Evolutionary conservation across 1,140 invertebrate genomes (phyloP).

Genomic region (Sycobia sp.): DNA sequence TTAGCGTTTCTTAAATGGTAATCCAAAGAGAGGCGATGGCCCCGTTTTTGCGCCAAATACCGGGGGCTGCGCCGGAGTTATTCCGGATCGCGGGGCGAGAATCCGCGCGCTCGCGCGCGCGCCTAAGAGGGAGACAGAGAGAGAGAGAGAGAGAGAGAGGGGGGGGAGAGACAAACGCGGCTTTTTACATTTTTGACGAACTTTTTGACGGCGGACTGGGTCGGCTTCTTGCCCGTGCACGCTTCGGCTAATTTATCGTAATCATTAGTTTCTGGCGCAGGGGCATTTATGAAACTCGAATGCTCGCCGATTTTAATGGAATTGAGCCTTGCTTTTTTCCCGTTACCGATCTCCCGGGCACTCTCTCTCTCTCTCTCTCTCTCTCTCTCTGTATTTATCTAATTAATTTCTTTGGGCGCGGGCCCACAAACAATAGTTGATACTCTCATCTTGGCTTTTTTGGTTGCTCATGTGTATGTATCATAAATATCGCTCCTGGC

Average conservation of each 20-base stretch:
- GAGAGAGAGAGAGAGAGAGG: too few relatives aligned
- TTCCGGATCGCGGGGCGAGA: not conserved
- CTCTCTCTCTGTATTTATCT: too few relatives aligned
- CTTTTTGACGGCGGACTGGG: not conserved
- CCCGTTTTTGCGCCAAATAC: slow-evolving; percentile 21
- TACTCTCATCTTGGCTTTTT: too few relatives aligned
- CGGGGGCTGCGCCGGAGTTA: not conserved
- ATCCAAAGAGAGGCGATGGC: slow-evolving; percentile 1
- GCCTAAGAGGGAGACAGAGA: too few relatives aligned
- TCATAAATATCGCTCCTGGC: too few relatives aligned
- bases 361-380: too few relatives aligned
- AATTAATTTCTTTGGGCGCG: too few relatives aligned
- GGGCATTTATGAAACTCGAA: slow-evolving; percentile 18
- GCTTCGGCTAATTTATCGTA: slow-evolving; percentile 1
- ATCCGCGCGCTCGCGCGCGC: not conserved
- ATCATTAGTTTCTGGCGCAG: not conserved
- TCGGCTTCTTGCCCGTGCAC: not conserved
- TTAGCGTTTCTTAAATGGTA: slow-evolving; percentile 43
- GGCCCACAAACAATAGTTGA: too few relatives aligned
- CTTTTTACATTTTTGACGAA: slow-evolving; percentile 25
- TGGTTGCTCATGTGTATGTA: too few relatives aligned
- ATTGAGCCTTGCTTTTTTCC: too few relatives aligned
- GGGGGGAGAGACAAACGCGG: too few relatives aligned
- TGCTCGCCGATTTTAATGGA: slow-evolving; percentile 3
- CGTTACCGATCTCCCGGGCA: too few relatives aligned